Base-by-base conservation (phyloP, 2,888 invertebrate genomes). In the Gari tellinella region DNA sequence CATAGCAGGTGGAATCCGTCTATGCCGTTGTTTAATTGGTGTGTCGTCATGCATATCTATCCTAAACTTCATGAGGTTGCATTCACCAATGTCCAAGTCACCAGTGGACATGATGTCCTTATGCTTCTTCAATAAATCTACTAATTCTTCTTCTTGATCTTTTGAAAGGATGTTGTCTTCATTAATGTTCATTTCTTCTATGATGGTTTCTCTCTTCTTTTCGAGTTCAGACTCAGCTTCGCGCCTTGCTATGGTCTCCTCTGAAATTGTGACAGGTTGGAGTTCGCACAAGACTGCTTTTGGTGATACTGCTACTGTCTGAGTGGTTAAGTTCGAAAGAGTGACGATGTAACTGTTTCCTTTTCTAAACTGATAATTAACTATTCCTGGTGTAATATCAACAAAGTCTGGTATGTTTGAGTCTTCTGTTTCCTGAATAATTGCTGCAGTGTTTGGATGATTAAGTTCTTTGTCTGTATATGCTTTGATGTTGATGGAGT, bases 11-110 rank as follows among this genome's bases (percentile, higher is more conserved):
- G 65, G 78, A 23, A 80, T 80, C 3, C 58, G 43, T 14, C 75
- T 38, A n/a, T 72, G 68, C 4, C 67, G 26, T 23, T 78, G 65
- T 51, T 80, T 82, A 53, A 81, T 73, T 7, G 81, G 81, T 15
- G 38, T 67, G 68, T 80, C 57, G 2, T 4, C 26, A 8, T 8
- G 14, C 12, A 80, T 53, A 12, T 73, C 57, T n/a, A 76, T 80
- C 14, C 51, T 26, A 43, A 77, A 72, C 17, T 57, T 19, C 7
- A 81, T 58, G 19, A 45, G 12, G n/a, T 40, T 38, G 3, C 61
- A 61, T 14, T 57, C 51, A 2, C 79, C 77, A 12, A 80, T 60
- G 43, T 80, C 77, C 3, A 21, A 31, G 8, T 73, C 74, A 38
- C 38, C 21, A 49, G 46, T 51, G 14, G 62, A 60, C 45, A 75